phyloP scores from a whole-genome alignment of 1,140 invertebrate species.

The Zaprionus vittiger region DNA sequence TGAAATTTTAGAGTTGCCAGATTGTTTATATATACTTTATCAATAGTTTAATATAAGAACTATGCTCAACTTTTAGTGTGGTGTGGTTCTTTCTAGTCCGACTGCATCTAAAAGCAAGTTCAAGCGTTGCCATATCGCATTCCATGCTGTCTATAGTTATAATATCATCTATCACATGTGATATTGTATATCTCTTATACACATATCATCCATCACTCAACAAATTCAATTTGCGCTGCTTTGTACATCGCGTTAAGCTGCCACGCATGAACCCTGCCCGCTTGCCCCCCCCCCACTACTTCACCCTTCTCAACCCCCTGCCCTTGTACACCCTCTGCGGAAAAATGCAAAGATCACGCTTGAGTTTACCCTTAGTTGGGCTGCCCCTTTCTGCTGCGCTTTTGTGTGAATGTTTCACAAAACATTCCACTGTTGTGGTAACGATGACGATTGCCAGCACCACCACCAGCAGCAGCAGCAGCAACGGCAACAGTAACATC shows the following conservation, averaged over 20 bases:
- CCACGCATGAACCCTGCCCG: slow-evolving; percentile 57
- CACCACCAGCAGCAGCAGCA: slow-evolving; percentile 22
- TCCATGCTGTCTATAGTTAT: not conserved
- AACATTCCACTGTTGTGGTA: slow-evolving; percentile 80
- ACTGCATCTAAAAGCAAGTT: not conserved
- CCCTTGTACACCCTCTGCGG: not conserved
- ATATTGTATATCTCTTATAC: not conserved
- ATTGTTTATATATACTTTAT: not conserved
- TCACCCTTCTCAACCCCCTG: not conserved
- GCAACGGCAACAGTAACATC: slow-evolving; percentile 23
- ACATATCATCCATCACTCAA: not conserved
- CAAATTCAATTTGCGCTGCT: not conserved
- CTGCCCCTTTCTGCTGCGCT: slow-evolving; percentile 50
- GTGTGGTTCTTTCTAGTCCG: not conserved
- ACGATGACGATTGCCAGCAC: slow-evolving; percentile 73
- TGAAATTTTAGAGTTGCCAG: not conserved
- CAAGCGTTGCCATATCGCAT: not conserved
- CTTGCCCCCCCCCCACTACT: not conserved
- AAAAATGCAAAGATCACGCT: slow-evolving; percentile 70
- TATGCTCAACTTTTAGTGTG: no score
- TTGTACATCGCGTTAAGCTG: not conserved
- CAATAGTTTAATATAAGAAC: no score
- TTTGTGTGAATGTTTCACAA: slow-evolving; percentile 75
- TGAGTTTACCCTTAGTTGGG: slow-evolving; percentile 57
- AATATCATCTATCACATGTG: not conserved